These are phyloP conservation scores for Gallinago undulata DNA, from an alignment of 2,113 vertebrate species.

Conservation along the genomic window DNA sequence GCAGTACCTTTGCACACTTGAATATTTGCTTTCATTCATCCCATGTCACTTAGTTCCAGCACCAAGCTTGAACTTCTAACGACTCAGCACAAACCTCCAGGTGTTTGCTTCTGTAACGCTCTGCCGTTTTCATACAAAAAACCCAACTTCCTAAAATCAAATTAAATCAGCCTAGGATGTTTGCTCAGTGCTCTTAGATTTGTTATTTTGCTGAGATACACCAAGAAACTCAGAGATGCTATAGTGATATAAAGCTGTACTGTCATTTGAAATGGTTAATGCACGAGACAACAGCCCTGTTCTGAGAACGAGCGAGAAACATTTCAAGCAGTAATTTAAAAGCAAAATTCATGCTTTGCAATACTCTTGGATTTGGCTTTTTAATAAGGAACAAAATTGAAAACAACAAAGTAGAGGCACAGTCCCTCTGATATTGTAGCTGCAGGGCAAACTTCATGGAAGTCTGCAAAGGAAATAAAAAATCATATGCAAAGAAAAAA, in stretches of 20 bases:
- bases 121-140: background rate
- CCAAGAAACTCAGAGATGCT: background rate
- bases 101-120: background rate
- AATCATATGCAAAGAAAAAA: constrained; percentile 39
- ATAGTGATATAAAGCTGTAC: background rate
- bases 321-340: constrained; percentile 48
- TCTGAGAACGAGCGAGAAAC: background rate
- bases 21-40: background rate
- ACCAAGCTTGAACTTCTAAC: background rate
- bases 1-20: background rate
- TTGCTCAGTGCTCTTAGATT: background rate
- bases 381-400: constrained; percentile 63
- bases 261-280: constrained; percentile 14
- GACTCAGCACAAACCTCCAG: background rate
- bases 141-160: background rate
- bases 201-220: background rate
- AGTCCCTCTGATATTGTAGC: constrained; percentile 59
- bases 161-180: background rate
- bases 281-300: background rate
- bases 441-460: constrained; percentile 58
- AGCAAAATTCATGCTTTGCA: constrained; percentile 42
- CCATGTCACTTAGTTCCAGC: background rate
- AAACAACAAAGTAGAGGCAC: constrained; percentile 58
- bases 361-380: constrained; percentile 39
- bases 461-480: constrained; percentile 56